These are phyloP conservation scores for Eretmocerus hayati DNA, from an alignment of 2,888 invertebrate species.

Conservation along the genomic window DNA sequence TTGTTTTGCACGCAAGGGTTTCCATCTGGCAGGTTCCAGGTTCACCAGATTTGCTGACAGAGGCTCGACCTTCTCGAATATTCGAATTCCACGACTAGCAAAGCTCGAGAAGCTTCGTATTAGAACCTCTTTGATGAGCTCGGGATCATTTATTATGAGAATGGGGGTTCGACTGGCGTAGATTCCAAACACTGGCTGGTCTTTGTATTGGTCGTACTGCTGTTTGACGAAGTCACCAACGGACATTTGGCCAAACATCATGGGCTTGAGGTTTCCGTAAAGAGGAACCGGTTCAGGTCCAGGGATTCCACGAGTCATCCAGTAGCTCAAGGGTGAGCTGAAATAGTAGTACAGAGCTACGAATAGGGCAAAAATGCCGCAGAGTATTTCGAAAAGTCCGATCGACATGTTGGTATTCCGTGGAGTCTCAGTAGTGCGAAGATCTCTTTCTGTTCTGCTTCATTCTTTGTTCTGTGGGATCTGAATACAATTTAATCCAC, in stretches of 20 bases:
- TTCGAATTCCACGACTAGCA: slow-evolving; percentile 25
- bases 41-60: slow-evolving; percentile 40
- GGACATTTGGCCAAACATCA: slow-evolving; percentile 35
- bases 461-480: no score
- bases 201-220: slow-evolving; percentile 31
- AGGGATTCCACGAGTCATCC: slow-evolving; percentile 43
- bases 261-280: slow-evolving; percentile 45
- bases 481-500: no score
- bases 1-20: slow-evolving; percentile 44
- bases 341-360: slow-evolving; percentile 35
- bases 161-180: slow-evolving; percentile 25
- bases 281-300: slow-evolving; percentile 42
- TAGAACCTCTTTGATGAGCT: slow-evolving; percentile 30
- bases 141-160: slow-evolving; percentile 28
- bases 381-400: slow-evolving; percentile 22
- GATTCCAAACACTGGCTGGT: slow-evolving; percentile 27
- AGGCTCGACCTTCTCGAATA: slow-evolving; percentile 34
- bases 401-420: slow-evolving; percentile 15
- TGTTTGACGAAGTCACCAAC: slow-evolving; percentile 39
- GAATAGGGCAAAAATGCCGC: slow-evolving; percentile 13
- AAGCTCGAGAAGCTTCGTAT: slow-evolving; percentile 31
- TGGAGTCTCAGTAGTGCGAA: no score
- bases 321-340: slow-evolving; percentile 43
- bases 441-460: no score
- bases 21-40: slow-evolving; percentile 45